These are phyloP conservation scores for Piezodorus guildinii DNA, from an alignment of 1,140 invertebrate species.

Conservation along the genomic window DNA sequence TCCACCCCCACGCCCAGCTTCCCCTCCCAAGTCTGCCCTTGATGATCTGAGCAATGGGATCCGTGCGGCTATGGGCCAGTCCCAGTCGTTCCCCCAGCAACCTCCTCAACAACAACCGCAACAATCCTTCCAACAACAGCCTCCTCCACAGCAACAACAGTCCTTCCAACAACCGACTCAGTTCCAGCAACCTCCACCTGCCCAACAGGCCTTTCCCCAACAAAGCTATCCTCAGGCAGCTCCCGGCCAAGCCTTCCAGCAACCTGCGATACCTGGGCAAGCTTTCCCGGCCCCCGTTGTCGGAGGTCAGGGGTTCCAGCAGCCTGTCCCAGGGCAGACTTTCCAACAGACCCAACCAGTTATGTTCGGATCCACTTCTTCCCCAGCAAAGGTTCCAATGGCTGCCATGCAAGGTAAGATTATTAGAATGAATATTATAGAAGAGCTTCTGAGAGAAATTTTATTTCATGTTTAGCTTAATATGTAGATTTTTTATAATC, in stretches of 20 bases:
- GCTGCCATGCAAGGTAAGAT: slow-evolving; percentile 21
- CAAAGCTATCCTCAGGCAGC: slow-evolving; percentile 15
- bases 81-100: slow-evolving; percentile 34
- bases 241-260: slow-evolving; percentile 14
- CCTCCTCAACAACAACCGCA: slow-evolving; percentile 16
- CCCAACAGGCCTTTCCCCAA: slow-evolving; percentile 9
- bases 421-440: background rate
- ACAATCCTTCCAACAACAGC: slow-evolving; percentile 21
- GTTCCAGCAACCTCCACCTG: slow-evolving; percentile 42
- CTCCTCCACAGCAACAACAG: slow-evolving; percentile 30
- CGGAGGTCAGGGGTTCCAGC: background rate
- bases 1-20: slow-evolving; percentile 32
- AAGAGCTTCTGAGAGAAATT: too few species aligned
- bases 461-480: too few species aligned
- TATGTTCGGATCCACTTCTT: slow-evolving; percentile 13
- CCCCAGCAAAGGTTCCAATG: slow-evolving; percentile 24
- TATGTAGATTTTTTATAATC: too few species aligned
- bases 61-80: slow-evolving; percentile 51
- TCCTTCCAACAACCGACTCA: slow-evolving; percentile 32
- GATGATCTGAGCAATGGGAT: slow-evolving; percentile 60
- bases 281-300: background rate
- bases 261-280: background rate
- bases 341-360: background rate
- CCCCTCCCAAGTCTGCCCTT: slow-evolving; percentile 47
- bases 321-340: background rate